Conservation (phyloP, 2,113 vertebrate genomes). For the Sturnira hondurensis region DNA sequence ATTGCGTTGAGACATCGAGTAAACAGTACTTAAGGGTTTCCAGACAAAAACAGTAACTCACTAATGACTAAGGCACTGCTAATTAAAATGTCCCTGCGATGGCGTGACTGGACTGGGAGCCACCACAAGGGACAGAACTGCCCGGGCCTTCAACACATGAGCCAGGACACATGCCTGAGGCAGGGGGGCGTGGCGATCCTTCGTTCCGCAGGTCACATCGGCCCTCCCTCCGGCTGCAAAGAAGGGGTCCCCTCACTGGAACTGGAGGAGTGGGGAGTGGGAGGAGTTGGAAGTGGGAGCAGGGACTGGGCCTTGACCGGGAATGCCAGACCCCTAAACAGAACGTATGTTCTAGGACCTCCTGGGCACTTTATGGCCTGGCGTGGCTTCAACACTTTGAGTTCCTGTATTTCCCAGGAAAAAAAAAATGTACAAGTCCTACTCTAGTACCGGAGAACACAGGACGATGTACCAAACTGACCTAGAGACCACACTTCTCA, state of each 20-base stretch:
- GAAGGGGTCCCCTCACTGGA: not conserved
- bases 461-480: not conserved
- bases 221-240: not conserved
- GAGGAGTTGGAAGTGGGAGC: not conserved
- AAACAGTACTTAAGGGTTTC: slow-evolving; percentile 78
- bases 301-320: not conserved
- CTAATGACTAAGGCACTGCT: slow-evolving; percentile 78
- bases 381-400: not conserved
- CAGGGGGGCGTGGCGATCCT: not conserved
- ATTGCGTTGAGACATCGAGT: slow-evolving; percentile 73
- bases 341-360: not conserved
- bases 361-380: not conserved
- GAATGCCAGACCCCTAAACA: not conserved
- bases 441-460: not conserved
- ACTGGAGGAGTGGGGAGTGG: not conserved
- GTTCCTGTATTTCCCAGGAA: not conserved
- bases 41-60: slow-evolving; percentile 80
- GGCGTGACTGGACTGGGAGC: slow-evolving; percentile 62
- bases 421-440: not conserved
- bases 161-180: not conserved
- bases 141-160: not conserved
- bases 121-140: slow-evolving; percentile 1
- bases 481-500: not conserved
- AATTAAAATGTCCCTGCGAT: slow-evolving; percentile 75
- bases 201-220: not conserved